Evolutionary conservation across 2,888 invertebrate species (phyloP).

Genomic region (Chrysolina haemoptera): DNA sequence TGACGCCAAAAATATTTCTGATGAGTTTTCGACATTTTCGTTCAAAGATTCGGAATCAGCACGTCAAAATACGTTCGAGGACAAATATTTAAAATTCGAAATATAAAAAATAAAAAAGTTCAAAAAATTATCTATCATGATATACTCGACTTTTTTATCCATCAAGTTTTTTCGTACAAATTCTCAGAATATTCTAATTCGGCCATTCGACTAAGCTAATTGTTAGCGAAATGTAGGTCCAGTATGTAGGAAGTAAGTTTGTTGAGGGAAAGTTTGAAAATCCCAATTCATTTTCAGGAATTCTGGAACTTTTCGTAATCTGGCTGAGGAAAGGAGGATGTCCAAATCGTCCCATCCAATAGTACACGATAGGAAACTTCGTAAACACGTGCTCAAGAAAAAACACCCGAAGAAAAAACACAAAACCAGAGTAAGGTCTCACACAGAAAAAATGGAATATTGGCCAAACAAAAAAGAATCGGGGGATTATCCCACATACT

Average conservation of each 20-base stretch:
- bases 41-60: no score
- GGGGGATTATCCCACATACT: conserved; percentile 42
- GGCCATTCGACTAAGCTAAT: no score
- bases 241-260: neutral
- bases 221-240: no score
- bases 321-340: neutral
- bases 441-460: conserved; percentile 5
- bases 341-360: neutral
- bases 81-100: no score
- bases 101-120: no score
- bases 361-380: neutral
- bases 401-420: conserved; percentile 23
- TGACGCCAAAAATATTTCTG: no score
- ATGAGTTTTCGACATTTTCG: no score
- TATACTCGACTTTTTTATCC: no score
- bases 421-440: neutral
- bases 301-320: neutral
- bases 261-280: neutral
- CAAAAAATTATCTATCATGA: no score
- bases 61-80: no score
- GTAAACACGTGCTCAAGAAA: conserved; percentile 6
- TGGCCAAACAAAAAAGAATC: conserved; percentile 21
- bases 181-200: no score
- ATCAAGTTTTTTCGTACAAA: no score
- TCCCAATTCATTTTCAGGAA: neutral